Percentiles rank a stretch among this genome's conserved stretches.
Evolutionary conservation across 2,797 vertebrate species (phyloP).

Genomic region (Pipistrellus kuhlii): DNA sequence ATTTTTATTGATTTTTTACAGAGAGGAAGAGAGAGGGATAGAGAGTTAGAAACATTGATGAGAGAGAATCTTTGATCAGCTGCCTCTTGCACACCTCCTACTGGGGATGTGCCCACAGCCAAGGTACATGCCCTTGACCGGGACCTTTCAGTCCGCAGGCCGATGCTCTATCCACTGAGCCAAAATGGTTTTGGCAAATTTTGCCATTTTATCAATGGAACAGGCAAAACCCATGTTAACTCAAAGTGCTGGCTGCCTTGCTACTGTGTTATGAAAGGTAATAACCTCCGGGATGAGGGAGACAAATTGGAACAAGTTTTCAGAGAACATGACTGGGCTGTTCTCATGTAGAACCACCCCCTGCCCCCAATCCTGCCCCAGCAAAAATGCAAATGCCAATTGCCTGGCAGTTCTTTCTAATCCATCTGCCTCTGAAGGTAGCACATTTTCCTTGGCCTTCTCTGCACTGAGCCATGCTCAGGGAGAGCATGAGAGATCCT

Average conservation of each 20-base stretch:
- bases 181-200: not conserved
- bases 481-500: not conserved
- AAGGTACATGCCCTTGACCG: too few relatives aligned
- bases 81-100: too few relatives aligned
- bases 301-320: slow-evolving; percentile 67
- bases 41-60: too few relatives aligned
- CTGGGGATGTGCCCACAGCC: too few relatives aligned
- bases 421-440: slow-evolving; percentile 45
- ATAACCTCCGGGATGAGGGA: slow-evolving; percentile 51
- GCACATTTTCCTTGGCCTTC: slow-evolving; percentile 53
- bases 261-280: slow-evolving; percentile 56
- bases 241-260: slow-evolving; percentile 62
- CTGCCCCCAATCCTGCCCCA: not conserved
- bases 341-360: slow-evolving; percentile 51
- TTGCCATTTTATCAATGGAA: slow-evolving; percentile 72
- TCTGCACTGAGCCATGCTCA: slow-evolving; percentile 5
- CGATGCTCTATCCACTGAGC: too few relatives aligned
- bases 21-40: too few relatives aligned
- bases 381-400: slow-evolving; percentile 68
- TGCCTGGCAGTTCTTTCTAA: slow-evolving; percentile 47
- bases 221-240: slow-evolving; percentile 49
- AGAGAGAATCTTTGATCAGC: too few relatives aligned
- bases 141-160: too few relatives aligned
- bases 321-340: slow-evolving; percentile 52
- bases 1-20: too few relatives aligned